Evolutionary conservation across 2,797 vertebrate genomes (phyloP).

Genomic region (Enoplosus armatus): DNA sequence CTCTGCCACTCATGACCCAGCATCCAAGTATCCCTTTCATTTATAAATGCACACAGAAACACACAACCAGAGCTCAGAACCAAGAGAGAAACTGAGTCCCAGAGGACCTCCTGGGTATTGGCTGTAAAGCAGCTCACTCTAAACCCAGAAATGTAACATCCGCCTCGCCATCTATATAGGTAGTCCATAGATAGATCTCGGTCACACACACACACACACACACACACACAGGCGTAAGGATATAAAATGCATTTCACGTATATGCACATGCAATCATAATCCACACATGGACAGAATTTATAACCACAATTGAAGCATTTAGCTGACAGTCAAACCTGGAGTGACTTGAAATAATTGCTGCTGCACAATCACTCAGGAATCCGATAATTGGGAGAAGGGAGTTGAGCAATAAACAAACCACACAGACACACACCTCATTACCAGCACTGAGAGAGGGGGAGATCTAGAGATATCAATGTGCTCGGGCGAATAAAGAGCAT

Average conservation of each 20-base stretch:
- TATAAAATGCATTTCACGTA: not conserved
- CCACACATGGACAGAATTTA: conserved; percentile 34
- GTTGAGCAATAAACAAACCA: conserved; percentile 45
- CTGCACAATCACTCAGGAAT: conserved; percentile 52
- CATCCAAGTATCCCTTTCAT: conserved; percentile 18
- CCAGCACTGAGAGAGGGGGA: conserved; percentile 22
- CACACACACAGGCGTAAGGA: not conserved
- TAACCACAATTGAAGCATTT: conserved; percentile 39
- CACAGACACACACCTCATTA: conserved; percentile 51
- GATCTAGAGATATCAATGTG: conserved; percentile 40
- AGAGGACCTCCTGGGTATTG: conserved; percentile 7
- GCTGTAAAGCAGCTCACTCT: not conserved
- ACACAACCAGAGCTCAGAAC: not conserved
- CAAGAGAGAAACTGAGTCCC: not conserved
- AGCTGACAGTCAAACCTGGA: conserved; percentile 42
- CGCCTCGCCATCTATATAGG: not conserved
- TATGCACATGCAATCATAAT: not conserved
- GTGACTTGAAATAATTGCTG: conserved; percentile 55
- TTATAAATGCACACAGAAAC: conserved; percentile 1
- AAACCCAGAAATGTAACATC: conserved; percentile 8
- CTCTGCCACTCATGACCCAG: conserved; percentile 33
- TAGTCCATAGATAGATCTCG: not conserved
- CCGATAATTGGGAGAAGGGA: conserved; percentile 47
- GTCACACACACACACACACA: no score
- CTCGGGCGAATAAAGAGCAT: conserved; percentile 9